A percentile compares a stretch with the other conserved stretches of the same genome.
These are phyloP conservation scores for Spatulosminthurus flaviceps DNA, from an alignment of 2,888 invertebrate genomes.

Conservation along the genomic window DNA sequence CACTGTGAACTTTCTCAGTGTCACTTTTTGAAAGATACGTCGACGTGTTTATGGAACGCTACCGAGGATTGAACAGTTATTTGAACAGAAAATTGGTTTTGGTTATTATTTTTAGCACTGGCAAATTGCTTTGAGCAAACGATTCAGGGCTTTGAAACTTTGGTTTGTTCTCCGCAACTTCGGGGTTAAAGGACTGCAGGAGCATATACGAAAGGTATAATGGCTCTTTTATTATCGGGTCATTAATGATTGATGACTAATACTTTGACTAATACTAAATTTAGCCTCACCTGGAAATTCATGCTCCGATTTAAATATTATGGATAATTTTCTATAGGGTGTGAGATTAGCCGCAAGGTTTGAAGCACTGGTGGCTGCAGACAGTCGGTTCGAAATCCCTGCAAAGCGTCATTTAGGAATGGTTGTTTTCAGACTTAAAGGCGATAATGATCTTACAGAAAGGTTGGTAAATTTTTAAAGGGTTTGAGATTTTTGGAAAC, in stretches of 20 bases:
- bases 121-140: slow-evolving; percentile 94
- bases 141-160: slow-evolving; percentile 90
- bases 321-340: slow-evolving; percentile 73
- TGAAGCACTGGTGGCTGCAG: slow-evolving; percentile 83
- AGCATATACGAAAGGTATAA: slow-evolving; percentile 90
- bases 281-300: too few relatives aligned
- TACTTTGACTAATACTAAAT: too few relatives aligned
- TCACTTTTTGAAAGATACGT: too few relatives aligned
- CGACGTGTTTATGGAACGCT: too few relatives aligned
- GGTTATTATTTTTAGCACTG: slow-evolving; percentile 84
- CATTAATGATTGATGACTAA: too few relatives aligned
- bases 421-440: slow-evolving; percentile 87
- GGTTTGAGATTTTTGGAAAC: too few relatives aligned
- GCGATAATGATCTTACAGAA: slow-evolving; percentile 84
- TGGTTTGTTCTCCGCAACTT: slow-evolving; percentile 97
- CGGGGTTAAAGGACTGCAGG: slow-evolving; percentile 89
- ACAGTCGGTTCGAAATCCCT: slow-evolving; percentile 89
- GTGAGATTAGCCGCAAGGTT: slow-evolving; percentile 90
- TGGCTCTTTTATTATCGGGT: slow-evolving; percentile 45
- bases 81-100: too few relatives aligned
- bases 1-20: too few relatives aligned
- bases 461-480: too few relatives aligned
- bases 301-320: too few relatives aligned
- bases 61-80: too few relatives aligned
- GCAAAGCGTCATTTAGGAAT: slow-evolving; percentile 85